Conservation (phyloP, 2,888 invertebrate species). For the Philereme transversata region DNA sequence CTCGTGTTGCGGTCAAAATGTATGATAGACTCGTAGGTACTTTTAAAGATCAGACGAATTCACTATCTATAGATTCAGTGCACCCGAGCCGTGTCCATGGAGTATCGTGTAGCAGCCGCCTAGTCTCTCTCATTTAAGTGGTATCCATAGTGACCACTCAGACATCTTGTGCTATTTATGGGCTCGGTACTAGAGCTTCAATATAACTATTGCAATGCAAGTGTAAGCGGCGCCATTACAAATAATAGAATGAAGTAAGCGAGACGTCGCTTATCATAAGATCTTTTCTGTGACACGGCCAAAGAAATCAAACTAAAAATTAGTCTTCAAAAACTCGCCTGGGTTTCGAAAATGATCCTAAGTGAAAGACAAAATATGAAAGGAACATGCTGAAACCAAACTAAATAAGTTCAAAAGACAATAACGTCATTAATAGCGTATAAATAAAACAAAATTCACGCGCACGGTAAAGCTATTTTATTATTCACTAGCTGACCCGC, state of each 20-base stretch:
- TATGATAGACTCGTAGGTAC: too few relatives aligned
- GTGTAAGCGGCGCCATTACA: too few relatives aligned
- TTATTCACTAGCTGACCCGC: too few relatives aligned
- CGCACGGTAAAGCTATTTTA: not conserved
- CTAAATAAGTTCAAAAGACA: not conserved
- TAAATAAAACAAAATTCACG: too few relatives aligned
- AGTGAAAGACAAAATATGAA: too few relatives aligned
- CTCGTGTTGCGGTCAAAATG: too few relatives aligned
- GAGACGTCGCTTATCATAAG: too few relatives aligned
- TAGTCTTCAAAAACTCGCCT: not conserved
- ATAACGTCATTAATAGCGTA: too few relatives aligned
- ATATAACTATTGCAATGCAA: conserved; percentile 8
- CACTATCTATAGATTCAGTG: conserved; percentile 10
- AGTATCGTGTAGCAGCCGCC: conserved; percentile 49
- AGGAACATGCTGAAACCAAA: not conserved
- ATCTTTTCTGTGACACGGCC: too few relatives aligned
- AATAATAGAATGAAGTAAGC: too few relatives aligned
- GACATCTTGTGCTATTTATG: conserved; percentile 48
- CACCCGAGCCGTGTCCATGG: conserved; percentile 41
- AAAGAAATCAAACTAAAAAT: too few relatives aligned
- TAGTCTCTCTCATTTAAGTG: conserved; percentile 47
- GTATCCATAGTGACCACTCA: conserved; percentile 38
- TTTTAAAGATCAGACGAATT: too few relatives aligned
- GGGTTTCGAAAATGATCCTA: not conserved
- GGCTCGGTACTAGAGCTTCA: conserved; percentile 35